Evolutionary conservation across 2,797 vertebrate species (phyloP), one percentile per base, ranked within the genome.

Genomic region (Cichlasoma orientale): DNA sequence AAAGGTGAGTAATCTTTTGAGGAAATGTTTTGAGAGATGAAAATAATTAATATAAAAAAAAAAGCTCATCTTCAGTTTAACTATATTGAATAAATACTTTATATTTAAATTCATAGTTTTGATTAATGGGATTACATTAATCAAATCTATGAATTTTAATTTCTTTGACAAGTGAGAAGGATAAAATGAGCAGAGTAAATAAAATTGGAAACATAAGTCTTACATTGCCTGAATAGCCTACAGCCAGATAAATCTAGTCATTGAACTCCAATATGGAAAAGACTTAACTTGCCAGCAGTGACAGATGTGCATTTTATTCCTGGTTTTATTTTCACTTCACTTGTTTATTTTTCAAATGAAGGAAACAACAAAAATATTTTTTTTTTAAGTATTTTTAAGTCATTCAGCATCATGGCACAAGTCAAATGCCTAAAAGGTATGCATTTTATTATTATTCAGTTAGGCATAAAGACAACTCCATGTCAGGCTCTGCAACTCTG

Each of bases 1-100:
- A 61, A 82, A 73, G 18, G 50, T 31, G 71, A 56, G 74, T 56
- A 82, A 58, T 27, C 56, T 79, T 71, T 75, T 14, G 50, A 71
- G 71, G 31, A 27, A 54, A 56, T 27, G 9, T 36, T 68, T 75
- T 59, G 19, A 31, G 44, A 68, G 44, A 25, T 52, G n/a, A 75
- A 56, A 56, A 14, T 61, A 36, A 55, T 31, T 41, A 55, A 70
- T 16, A 50, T 33, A 52, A 56, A 71, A 56, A 74, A 74, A 57
- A 77, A 33, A 11, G 16, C 16, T 54, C n/a, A 63, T 72, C 47
- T n/a, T 68, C 19, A 7, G 25, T 50, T 68, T 50, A 66, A 70
- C 12, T 25, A 74, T 50, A 14, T 38, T 66, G 16, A 50, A 19
- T 50, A 19, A 50, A 19, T 7, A 50, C 7, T 50, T 50, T 19